phyloP scores from a whole-genome alignment of 64 coral and sea anemone genomes.

The Dendrophyllia cribrosa region DNA sequence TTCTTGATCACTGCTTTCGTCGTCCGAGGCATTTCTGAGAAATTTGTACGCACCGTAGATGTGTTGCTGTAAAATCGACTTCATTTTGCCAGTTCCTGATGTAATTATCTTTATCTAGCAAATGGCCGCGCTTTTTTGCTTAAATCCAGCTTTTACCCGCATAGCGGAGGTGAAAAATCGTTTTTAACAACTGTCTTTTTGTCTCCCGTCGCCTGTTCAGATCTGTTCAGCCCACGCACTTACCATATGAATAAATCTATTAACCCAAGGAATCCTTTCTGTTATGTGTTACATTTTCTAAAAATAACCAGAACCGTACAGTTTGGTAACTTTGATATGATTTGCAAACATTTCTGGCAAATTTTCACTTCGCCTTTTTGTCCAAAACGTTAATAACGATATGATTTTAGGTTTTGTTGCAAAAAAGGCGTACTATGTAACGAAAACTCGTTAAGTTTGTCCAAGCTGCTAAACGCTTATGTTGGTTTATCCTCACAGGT shows the following conservation, averaged over 20 bases:
- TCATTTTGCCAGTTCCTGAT: neutral
- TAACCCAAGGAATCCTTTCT: neutral
- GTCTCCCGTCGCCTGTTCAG: constrained; percentile 13
- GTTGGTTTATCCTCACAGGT: neutral
- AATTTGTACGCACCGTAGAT: constrained; percentile 46
- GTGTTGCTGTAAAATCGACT: constrained; percentile 28
- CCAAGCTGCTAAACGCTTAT: neutral
- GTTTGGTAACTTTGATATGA: neutral
- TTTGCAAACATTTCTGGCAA: neutral
- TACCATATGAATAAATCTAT: constrained; percentile 10
- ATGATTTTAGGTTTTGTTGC: neutral
- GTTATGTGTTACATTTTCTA: neutral
- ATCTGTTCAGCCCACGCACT: constrained; percentile 2
- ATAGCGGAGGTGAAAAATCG: neutral
- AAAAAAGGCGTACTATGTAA: neutral
- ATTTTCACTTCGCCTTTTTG: neutral
- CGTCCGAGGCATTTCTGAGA: constrained; percentile 48
- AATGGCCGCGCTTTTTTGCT: neutral
- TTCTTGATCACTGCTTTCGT: constrained; percentile 53
- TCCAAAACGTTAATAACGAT: too few relatives aligned
- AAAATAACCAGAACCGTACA: neutral
- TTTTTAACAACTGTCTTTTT: constrained; percentile 21
- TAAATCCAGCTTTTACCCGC: constrained; percentile 13
- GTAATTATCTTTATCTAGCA: neutral
- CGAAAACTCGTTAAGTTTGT: neutral